Percentiles rank a stretch among this genome's conserved stretches.
phyloP scores from a whole-genome alignment of 2,113 vertebrate genomes.

The Marmota monax region DNA sequence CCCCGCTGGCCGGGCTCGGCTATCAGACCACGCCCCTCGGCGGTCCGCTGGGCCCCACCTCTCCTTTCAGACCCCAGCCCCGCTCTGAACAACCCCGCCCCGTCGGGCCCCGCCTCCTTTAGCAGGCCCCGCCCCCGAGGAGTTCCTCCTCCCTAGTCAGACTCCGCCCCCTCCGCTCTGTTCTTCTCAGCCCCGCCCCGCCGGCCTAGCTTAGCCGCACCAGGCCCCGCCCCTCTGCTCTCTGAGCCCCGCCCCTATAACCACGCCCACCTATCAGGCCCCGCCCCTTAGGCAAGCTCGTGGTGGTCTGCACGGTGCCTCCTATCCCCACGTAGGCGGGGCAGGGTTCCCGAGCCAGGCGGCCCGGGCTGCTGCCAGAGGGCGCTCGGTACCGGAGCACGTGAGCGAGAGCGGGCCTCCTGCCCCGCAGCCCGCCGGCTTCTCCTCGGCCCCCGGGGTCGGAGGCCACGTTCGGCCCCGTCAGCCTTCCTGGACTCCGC shows the following conservation, averaged over 20 bases:
- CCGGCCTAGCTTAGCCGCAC: too few relatives aligned
- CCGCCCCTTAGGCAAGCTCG: accelerated
- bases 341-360: too few relatives aligned
- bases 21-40: background rate
- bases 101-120: background rate
- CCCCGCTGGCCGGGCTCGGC: background rate
- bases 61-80: accelerated
- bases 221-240: background rate
- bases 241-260: background rate
- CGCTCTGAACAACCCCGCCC: background rate
- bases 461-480: too few relatives aligned
- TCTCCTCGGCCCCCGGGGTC: background rate
- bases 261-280: background rate
- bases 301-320: background rate
- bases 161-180: background rate
- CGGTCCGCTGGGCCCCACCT: background rate
- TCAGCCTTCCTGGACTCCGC: too few relatives aligned
- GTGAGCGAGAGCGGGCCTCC: background rate
- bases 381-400: background rate
- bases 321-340: background rate
- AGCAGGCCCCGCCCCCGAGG: background rate
- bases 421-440: background rate
- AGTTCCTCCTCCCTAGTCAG: background rate
- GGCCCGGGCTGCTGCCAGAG: background rate
- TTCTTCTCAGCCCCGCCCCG: background rate